These are phyloP conservation scores for Patella ulyssiponensis DNA, from an alignment of 2,888 invertebrate species.

Conservation along the genomic window DNA sequence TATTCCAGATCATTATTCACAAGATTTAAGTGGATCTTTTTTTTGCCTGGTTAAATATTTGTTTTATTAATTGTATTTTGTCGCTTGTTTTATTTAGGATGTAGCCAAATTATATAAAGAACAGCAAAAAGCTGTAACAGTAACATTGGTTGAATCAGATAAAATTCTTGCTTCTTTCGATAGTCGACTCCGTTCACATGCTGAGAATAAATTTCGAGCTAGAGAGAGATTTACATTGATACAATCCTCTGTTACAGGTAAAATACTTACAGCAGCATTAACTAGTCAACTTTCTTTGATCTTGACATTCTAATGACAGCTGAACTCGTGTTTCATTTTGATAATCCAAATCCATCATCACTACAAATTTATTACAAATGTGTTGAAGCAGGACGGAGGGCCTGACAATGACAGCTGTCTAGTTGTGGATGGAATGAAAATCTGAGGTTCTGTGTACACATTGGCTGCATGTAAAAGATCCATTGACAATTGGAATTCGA, in stretches of 20 bases:
- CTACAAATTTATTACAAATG: too few relatives aligned
- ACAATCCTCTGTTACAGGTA: constrained; percentile 69
- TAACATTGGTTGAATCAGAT: constrained; percentile 70
- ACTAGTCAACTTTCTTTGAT: too few relatives aligned
- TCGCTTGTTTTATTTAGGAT: constrained; percentile 58
- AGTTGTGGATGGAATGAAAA: too few relatives aligned
- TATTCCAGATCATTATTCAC: background rate
- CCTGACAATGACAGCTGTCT: too few relatives aligned
- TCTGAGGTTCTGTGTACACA: too few relatives aligned
- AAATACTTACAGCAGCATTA: background rate
- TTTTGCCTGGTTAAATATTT: background rate
- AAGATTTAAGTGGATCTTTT: background rate
- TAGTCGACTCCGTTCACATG: constrained; percentile 66
- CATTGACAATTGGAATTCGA: too few relatives aligned
- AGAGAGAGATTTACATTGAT: constrained; percentile 67
- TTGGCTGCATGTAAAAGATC: too few relatives aligned
- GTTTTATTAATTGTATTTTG: too few relatives aligned
- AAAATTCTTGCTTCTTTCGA: constrained; percentile 71
- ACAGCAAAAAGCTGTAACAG: constrained; percentile 58
- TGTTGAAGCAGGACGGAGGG: too few relatives aligned
- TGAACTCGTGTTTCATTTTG: too few relatives aligned
- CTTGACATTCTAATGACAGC: too few relatives aligned
- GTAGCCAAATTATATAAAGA: constrained; percentile 67
- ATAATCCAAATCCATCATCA: too few relatives aligned
- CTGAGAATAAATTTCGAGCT: constrained; percentile 70